phyloP scores from a whole-genome alignment of 2,797 vertebrate genomes.

The Rhincodon typus region DNA sequence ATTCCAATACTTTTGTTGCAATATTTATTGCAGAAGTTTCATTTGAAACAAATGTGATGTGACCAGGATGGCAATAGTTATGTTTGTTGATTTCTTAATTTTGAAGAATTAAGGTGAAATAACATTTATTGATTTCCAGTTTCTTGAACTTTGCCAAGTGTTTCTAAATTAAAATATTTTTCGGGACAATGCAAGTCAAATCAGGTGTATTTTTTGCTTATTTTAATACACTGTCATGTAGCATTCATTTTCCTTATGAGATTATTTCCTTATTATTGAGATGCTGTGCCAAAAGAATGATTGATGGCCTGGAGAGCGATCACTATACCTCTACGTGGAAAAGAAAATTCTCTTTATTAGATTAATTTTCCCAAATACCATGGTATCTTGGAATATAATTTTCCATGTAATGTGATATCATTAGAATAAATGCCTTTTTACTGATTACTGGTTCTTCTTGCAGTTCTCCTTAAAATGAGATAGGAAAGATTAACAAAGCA shows the following conservation, averaged over 20 bases:
- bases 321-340: background rate
- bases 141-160: background rate
- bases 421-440: background rate
- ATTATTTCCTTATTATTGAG: background rate
- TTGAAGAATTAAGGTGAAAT: background rate
- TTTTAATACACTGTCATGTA: background rate
- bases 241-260: background rate
- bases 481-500: background rate
- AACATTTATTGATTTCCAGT: background rate
- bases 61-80: background rate
- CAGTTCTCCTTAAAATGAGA: constrained; percentile 1
- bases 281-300: background rate
- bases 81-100: constrained; percentile 3
- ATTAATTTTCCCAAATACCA: constrained; percentile 22
- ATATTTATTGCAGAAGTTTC: background rate
- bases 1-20: constrained; percentile 1
- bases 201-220: background rate
- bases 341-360: background rate
- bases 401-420: background rate
- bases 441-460: background rate
- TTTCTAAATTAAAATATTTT: background rate
- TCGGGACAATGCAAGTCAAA: background rate
- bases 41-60: constrained; percentile 7
- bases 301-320: background rate
- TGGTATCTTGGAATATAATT: background rate